Percentiles rank a stretch among this genome's conserved stretches.
These are phyloP conservation scores for Saturnia pavonia DNA, from an alignment of 2,888 invertebrate species.

Conservation along the genomic window DNA sequence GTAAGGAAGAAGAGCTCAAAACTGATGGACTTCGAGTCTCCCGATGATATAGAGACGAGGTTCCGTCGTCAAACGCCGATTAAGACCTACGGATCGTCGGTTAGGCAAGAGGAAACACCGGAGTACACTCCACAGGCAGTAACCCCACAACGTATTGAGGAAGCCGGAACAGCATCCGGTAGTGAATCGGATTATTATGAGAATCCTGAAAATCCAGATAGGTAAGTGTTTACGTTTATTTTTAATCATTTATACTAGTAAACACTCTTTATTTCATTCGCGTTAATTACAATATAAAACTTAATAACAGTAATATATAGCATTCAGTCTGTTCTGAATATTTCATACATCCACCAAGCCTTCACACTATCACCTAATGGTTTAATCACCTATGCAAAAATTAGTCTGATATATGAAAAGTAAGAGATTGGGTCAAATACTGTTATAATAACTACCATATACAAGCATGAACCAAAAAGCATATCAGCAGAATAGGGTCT, in stretches of 20 bases:
- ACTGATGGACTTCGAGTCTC: constrained; percentile 95
- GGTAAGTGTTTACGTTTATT: constrained; percentile 41
- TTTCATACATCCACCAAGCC: too few species aligned
- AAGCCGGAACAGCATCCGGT: constrained; percentile 63
- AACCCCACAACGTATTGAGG: constrained; percentile 50
- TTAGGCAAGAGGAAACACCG: constrained; percentile 52
- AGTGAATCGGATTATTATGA: constrained; percentile 77
- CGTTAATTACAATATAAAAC: too few species aligned
- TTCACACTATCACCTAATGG: too few species aligned
- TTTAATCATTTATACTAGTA: not conserved
- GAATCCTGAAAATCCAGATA: constrained; percentile 70
- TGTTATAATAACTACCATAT: too few species aligned
- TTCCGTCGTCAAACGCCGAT: constrained; percentile 69
- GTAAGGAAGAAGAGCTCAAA: constrained; percentile 97
- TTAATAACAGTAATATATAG: too few species aligned
- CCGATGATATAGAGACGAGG: constrained; percentile 90
- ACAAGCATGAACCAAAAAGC: too few species aligned
- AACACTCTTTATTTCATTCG: too few species aligned
- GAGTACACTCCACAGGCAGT: constrained; percentile 51
- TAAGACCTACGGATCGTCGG: constrained; percentile 50
- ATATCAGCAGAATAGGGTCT: too few species aligned
- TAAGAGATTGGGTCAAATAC: too few species aligned
- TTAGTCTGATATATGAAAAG: too few species aligned
- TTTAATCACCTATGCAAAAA: too few species aligned
- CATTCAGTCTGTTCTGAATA: too few species aligned